These are phyloP conservation scores for Tenthredo livida DNA, from an alignment of 2,888 invertebrate genomes.

Conservation along the genomic window DNA sequence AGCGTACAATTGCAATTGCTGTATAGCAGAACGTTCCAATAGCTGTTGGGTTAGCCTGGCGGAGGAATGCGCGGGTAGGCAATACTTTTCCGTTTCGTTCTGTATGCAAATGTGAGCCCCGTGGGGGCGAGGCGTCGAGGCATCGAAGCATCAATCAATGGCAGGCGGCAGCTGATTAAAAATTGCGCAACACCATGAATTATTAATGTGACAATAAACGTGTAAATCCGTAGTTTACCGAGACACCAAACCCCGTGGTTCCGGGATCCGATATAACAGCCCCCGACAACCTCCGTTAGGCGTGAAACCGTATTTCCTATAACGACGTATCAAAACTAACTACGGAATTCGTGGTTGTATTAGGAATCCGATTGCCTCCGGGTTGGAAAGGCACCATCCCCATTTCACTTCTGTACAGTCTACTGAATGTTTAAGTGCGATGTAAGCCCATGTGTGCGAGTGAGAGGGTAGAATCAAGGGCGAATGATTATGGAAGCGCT, in stretches of 20 bases:
- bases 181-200: constrained; percentile 75
- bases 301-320: not conserved
- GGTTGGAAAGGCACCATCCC: not conserved
- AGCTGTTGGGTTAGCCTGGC: constrained; percentile 17
- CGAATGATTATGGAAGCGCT: not conserved
- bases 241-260: constrained; percentile 37
- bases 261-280: constrained; percentile 16
- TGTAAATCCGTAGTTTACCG: constrained; percentile 65
- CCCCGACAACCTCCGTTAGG: not conserved
- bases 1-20: constrained; percentile 33
- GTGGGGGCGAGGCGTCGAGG: constrained; percentile 70
- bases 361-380: not conserved
- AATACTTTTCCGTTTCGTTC: constrained; percentile 75
- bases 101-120: constrained; percentile 74
- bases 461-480: not conserved
- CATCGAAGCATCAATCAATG: constrained; percentile 73
- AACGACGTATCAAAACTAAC: constrained; percentile 14
- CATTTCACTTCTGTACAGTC: not conserved
- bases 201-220: constrained; percentile 75
- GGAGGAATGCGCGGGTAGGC: constrained; percentile 59
- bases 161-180: constrained; percentile 75
- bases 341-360: not conserved
- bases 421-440: not conserved
- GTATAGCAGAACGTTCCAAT: constrained; percentile 37
- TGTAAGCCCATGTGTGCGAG: not conserved